Evolutionary conservation across 2,888 invertebrate species (phyloP).

Genomic region (Megaustenia siamemsis): DNA sequence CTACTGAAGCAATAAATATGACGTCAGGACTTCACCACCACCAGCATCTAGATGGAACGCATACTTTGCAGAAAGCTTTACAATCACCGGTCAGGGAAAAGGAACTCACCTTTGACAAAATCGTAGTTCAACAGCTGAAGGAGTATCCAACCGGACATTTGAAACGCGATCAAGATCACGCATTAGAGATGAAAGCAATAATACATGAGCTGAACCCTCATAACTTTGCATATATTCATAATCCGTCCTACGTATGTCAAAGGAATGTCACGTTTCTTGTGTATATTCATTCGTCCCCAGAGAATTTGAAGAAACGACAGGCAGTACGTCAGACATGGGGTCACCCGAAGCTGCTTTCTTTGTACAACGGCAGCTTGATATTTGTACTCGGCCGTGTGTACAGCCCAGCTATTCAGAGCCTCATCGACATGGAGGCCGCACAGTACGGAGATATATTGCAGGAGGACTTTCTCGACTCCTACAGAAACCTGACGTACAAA

Average conservation of each 20-base stretch:
- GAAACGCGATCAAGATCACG: neutral
- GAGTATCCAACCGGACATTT: neutral
- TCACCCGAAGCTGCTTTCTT: conserved; percentile 64
- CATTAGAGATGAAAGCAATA: neutral
- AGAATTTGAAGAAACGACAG: conserved; percentile 74
- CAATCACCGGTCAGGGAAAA: neutral
- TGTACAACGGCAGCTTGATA: conserved; percentile 70
- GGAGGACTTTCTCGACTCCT: conserved; percentile 80
- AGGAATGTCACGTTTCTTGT: conserved; percentile 67
- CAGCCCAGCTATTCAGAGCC: conserved; percentile 65
- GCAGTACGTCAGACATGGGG: conserved; percentile 79
- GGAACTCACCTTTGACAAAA: neutral
- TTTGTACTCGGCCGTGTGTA: conserved; percentile 75
- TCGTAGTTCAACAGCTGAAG: neutral
- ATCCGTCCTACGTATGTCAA: conserved; percentile 44
- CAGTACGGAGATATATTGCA: conserved; percentile 78
- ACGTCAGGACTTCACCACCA: neutral
- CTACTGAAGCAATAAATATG: neutral
- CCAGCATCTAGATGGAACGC: neutral
- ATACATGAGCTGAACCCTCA: conserved; percentile 47
- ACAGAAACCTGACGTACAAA: conserved; percentile 81
- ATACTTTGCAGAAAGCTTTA: neutral
- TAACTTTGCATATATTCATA: conserved; percentile 55
- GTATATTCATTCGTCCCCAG: conserved; percentile 79
- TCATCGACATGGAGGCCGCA: conserved; percentile 72